These are phyloP conservation scores for Cosmorhoe ocellata DNA, from an alignment of 2,888 invertebrate species.

Conservation along the genomic window DNA sequence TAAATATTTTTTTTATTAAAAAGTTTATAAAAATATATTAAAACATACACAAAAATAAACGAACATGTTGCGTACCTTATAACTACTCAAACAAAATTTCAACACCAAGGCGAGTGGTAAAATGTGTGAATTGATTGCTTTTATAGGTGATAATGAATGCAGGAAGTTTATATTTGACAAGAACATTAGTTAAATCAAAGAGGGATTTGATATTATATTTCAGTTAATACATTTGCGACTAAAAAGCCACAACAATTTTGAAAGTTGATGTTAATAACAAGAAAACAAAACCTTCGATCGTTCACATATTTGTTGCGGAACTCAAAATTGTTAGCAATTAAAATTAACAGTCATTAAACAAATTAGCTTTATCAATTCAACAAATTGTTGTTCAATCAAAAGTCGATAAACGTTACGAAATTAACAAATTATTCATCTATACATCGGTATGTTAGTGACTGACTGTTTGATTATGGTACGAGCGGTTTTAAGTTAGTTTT, in stretches of 20 bases:
- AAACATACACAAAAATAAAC: too few species aligned
- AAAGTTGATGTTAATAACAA: not conserved
- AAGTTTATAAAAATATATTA: too few species aligned
- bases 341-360: conserved; percentile 18
- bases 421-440: not conserved
- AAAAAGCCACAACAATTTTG: too few species aligned
- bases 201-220: too few species aligned
- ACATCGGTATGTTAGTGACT: too few species aligned
- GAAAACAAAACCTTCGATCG: not conserved
- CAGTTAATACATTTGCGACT: too few species aligned
- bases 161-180: conserved; percentile 5
- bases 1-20: too few species aligned
- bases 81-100: not conserved
- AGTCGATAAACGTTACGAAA: conserved; percentile 12
- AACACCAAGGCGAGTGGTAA: not conserved
- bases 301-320: conserved; percentile 5
- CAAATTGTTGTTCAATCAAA: conserved; percentile 21
- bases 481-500: too few species aligned
- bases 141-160: conserved; percentile 3
- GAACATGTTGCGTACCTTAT: too few species aligned
- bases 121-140: conserved; percentile 4
- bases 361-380: conserved; percentile 25
- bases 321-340: conserved; percentile 16
- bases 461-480: too few species aligned
- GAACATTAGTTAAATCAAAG: not conserved